Base-by-base conservation (phyloP, 1,140 invertebrate genomes). In the Saccostrea glomerata region DNA sequence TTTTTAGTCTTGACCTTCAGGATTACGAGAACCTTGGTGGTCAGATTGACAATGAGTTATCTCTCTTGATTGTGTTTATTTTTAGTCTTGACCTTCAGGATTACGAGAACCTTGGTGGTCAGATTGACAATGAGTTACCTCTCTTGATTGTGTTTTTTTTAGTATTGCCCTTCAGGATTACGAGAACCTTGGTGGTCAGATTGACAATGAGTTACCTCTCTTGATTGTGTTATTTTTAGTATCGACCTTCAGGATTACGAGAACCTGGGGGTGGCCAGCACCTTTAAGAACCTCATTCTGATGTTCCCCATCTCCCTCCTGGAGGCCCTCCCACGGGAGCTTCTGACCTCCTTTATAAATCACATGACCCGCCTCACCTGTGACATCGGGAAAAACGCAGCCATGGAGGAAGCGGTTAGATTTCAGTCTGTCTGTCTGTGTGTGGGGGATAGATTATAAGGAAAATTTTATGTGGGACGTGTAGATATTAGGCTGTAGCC, bases 311-410 rank as follows among this genome's bases (percentile, higher is more conserved):
- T 94, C 1, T 90, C 92, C 2, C 94, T 95, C 47, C 91, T 96
- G 60, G 90, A 90, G 23, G 91, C 90, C 11, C 87, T 97, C 40
- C 95, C 96, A 5, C 66, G 91, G 20, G 91, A 93, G 13, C 88
- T 95, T 15, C 92, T 96, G 30, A 92, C 95, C 91, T 91, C 92
- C 23, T 95, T 95, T 87, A 89, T 98, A 84, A 96, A 97, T 90
- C 96, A 97, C 91, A 94, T 98, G 63, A 97, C 97, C 5, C 94
- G 95, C 55, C 94, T 98, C 20, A 98, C 97, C 9, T 97, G 97
- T 92, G 95, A 96, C 89, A 97, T 98, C 94, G 96, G 97, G 82
- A 96, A 97, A 94, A 96, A 96, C 86, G 96, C 97, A 58, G 96
- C 97, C 82, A 95, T 96, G 90, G 97, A 98, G 95, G 97, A 98